Conservation (phyloP, 2,888 invertebrate species). For the Acheta domesticus region DNA sequence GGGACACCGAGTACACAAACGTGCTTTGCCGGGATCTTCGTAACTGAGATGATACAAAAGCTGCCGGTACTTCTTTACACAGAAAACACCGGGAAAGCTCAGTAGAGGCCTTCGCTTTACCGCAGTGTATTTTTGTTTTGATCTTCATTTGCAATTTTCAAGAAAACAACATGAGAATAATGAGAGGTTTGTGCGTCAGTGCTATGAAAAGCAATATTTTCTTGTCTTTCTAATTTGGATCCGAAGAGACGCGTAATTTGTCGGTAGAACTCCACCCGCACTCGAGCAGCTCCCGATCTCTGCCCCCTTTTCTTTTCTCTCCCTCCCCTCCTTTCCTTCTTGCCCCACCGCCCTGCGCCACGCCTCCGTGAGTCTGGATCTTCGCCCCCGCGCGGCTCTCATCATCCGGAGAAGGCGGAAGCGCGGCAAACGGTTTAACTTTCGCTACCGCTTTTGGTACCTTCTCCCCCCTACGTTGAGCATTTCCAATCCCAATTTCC, state of each 20-base stretch:
- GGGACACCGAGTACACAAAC: conserved; percentile 6
- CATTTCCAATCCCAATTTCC: neutral
- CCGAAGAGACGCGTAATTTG: neutral
- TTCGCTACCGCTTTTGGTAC: neutral
- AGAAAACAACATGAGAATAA: conserved; percentile 18
- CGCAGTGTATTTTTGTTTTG: neutral
- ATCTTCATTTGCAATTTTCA: conserved; percentile 3
- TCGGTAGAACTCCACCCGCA: neutral
- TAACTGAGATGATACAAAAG: neutral
- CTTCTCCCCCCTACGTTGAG: neutral
- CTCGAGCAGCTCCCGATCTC: neutral
- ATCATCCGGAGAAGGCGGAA: neutral
- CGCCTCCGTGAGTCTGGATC: neutral
- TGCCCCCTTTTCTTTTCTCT: neutral
- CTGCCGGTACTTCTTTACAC: neutral
- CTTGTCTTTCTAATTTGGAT: neutral
- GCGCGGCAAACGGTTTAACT: too few species aligned
- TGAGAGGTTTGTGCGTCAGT: neutral
- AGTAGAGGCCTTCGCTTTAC: neutral
- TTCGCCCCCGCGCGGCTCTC: neutral
- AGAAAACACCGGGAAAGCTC: neutral
- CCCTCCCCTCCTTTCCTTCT: neutral
- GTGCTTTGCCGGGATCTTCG: neutral
- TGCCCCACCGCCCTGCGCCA: neutral
- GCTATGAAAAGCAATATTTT: neutral